Percentiles rank a stretch among this genome's conserved stretches.
Evolutionary conservation across 2,113 vertebrate species (phyloP).

Genomic region (Oreochromis spilurus): DNA sequence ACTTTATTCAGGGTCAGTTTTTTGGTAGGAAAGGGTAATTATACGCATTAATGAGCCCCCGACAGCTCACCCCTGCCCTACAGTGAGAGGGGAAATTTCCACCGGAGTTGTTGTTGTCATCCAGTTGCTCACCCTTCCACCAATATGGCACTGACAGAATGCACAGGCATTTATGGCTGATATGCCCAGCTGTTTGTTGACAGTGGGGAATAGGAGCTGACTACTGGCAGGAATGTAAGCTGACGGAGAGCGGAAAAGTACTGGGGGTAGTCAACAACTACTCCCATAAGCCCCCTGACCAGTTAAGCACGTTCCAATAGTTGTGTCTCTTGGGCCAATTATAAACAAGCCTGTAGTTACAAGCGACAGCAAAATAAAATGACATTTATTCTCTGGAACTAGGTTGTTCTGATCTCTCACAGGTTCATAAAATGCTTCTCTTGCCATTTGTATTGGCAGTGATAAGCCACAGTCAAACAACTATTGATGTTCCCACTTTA

Average conservation of each 20-base stretch:
- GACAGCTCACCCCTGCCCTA: not conserved
- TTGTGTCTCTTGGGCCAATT: not conserved
- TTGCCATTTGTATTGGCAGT: not conserved
- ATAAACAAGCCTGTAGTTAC: not conserved
- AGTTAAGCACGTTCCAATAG: not conserved
- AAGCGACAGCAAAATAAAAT: not conserved
- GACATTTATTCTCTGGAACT: not conserved
- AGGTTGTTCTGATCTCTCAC: not conserved
- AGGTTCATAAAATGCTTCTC: not conserved
- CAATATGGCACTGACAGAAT: not conserved
- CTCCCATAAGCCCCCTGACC: not conserved
- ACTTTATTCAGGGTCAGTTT: not conserved
- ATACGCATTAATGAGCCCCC: not conserved
- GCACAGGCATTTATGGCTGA: not conserved
- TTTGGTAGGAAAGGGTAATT: not conserved
- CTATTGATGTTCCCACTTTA: not conserved
- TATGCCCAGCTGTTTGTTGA: slow-evolving; percentile 27
- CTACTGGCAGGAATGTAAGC: slow-evolving; percentile 29
- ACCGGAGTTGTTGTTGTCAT: slow-evolving; percentile 36
- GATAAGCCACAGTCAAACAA: not conserved
- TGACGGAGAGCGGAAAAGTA: slow-evolving; percentile 55
- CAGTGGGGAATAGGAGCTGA: slow-evolving; percentile 33
- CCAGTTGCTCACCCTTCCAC: not conserved
- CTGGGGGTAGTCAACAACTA: not conserved
- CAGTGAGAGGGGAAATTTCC: slow-evolving; percentile 46